Percentiles rank a stretch among this genome's conserved stretches.
phyloP scores from a whole-genome alignment of 2,113 vertebrate genomes.

The Microcebus ravelobensis region DNA sequence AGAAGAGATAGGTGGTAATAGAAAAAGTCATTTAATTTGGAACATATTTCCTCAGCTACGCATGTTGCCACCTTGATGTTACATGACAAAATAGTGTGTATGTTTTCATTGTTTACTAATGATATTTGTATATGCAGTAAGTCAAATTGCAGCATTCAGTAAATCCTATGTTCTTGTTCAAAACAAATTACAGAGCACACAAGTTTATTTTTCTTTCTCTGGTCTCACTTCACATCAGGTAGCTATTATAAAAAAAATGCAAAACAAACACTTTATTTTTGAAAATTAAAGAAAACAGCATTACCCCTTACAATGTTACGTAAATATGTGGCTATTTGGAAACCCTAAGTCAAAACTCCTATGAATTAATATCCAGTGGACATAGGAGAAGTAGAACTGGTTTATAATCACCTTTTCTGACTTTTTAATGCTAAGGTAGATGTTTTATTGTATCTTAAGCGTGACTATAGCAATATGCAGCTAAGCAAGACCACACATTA shows the following conservation, averaged over 20 bases:
- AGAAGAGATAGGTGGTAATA: background rate
- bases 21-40: background rate
- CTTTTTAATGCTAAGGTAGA: background rate
- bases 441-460: background rate
- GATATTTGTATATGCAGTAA: background rate
- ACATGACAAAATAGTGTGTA: background rate
- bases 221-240: slow-evolving; percentile 47
- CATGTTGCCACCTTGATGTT: background rate
- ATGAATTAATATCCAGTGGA: background rate
- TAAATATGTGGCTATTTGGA: slow-evolving; percentile 38
- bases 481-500: background rate
- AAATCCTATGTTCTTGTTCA: background rate
- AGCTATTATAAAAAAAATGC: slow-evolving; percentile 41
- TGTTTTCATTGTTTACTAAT: slow-evolving; percentile 30
- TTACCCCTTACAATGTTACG: background rate
- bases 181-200: slow-evolving; percentile 21
- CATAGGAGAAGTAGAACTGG: background rate
- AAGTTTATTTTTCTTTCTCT: slow-evolving; percentile 62
- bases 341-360: slow-evolving; percentile 32
- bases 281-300: slow-evolving; percentile 52
- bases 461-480: background rate
- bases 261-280: slow-evolving; percentile 56
- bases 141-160: slow-evolving; percentile 22
- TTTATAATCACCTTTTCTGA: background rate
- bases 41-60: background rate